phyloP scores from a whole-genome alignment of 2,797 vertebrate genomes.

The Sebastes matsubarae region DNA sequence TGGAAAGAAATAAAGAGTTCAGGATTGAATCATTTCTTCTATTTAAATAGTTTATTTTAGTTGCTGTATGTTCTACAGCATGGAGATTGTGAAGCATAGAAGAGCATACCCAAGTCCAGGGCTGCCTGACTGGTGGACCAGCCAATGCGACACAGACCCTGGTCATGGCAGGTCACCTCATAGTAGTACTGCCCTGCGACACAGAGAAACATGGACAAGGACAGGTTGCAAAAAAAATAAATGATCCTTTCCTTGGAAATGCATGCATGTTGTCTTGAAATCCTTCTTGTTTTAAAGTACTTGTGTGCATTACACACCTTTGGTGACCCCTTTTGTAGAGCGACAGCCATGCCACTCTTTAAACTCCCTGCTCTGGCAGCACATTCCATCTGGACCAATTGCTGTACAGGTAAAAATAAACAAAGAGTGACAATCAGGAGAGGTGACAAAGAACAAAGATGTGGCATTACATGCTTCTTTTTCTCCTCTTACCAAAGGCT shows the following conservation, averaged over 20 bases:
- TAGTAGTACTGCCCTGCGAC: conserved; percentile 92
- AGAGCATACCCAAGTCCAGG: conserved; percentile 89
- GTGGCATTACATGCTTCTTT: not conserved
- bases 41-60: not conserved
- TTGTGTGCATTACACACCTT: conserved; percentile 81
- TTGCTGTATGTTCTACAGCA: not conserved
- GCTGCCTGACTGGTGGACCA: conserved; percentile 95
- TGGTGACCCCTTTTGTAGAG: conserved; percentile 90
- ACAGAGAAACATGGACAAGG: not conserved
- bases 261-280: not conserved
- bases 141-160: conserved; percentile 94
- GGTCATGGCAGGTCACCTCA: conserved; percentile 94
- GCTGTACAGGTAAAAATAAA: conserved; percentile 78
- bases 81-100: not conserved
- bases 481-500: conserved; percentile 91
- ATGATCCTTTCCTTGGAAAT: not conserved
- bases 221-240: not conserved
- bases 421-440: not conserved
- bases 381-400: conserved; percentile 93
- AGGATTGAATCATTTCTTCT: not conserved
- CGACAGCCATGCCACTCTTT: conserved; percentile 99
- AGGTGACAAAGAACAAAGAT: not conserved
- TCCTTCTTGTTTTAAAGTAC: not conserved
- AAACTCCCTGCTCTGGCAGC: conserved; percentile 97
- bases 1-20: conserved; percentile 20